Percentiles rank a stretch among this genome's conserved stretches.
Evolutionary conservation across 2,797 vertebrate genomes (phyloP).

Genomic region (Sebastes minor): DNA sequence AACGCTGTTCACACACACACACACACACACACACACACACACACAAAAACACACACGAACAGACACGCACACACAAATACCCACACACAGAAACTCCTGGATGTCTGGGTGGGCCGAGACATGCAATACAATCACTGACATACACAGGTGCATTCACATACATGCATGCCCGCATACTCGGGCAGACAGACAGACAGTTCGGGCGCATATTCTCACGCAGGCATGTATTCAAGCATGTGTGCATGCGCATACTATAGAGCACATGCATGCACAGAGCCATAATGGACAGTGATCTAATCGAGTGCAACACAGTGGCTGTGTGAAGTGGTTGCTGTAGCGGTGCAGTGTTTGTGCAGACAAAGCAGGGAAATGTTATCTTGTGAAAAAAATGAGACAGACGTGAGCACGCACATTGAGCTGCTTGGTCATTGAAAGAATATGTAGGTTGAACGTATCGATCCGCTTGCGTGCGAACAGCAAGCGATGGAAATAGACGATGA

Average conservation of each 20-base stretch:
- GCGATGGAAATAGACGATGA: background rate
- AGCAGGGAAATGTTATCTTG: background rate
- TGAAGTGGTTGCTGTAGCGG: background rate
- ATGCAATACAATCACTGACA: constrained; percentile 28
- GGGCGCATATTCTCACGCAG: constrained; percentile 58
- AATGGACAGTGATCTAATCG: constrained; percentile 45
- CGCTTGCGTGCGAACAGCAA: background rate
- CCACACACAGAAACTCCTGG: background rate
- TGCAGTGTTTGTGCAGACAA: background rate
- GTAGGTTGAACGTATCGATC: background rate
- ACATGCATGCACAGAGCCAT: constrained; percentile 26
- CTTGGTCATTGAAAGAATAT: constrained; percentile 2
- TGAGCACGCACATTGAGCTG: background rate
- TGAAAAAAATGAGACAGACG: background rate
- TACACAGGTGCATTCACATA: constrained; percentile 55
- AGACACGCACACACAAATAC: background rate
- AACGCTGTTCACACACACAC: background rate
- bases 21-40: background rate
- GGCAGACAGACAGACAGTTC: constrained; percentile 19
- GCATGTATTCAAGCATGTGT: constrained; percentile 57
- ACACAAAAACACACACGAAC: constrained; percentile 11
- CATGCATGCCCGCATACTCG: constrained; percentile 24
- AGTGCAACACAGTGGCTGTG: constrained; percentile 16
- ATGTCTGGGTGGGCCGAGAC: constrained; percentile 23
- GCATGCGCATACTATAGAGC: constrained; percentile 42